Percentiles rank a stretch among this genome's conserved stretches.
phyloP scores from a whole-genome alignment of 1,140 invertebrate species.

The Mycetomoellerius zeteki region DNA sequence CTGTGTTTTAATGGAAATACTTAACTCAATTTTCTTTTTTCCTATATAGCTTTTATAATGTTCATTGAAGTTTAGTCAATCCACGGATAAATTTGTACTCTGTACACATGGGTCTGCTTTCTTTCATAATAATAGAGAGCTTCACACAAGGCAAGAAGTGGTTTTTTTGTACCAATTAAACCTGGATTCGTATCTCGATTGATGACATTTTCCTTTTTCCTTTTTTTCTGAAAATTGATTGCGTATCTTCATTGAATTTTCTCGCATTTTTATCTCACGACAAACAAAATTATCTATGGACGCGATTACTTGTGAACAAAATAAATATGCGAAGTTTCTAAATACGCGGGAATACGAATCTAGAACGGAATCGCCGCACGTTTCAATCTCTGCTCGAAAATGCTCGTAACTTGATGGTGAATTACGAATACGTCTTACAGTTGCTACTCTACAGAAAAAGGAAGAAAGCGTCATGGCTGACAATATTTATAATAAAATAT shows the following conservation, averaged over 20 bases:
- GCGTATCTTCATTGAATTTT: background rate
- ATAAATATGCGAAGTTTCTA: conserved; percentile 12
- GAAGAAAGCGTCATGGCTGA: background rate
- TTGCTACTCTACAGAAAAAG: background rate
- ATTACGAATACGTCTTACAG: background rate
- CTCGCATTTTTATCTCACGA: background rate
- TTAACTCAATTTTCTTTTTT: background rate
- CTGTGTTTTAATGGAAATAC: background rate
- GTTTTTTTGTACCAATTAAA: conserved; percentile 86
- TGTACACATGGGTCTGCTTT: conserved; percentile 58
- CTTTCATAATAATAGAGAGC: conserved; percentile 82
- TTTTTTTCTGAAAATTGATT: background rate
- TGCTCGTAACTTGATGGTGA: background rate
- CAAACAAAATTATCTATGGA: background rate
- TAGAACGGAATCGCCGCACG: conserved; percentile 8
- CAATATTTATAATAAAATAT: conserved; percentile 43
- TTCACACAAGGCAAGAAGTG: conserved; percentile 87
- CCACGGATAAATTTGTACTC: conserved; percentile 84
- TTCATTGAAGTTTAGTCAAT: conserved; percentile 68
- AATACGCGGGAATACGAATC: background rate
- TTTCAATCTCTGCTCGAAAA: background rate
- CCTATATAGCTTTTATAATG: conserved; percentile 18
- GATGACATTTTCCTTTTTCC: conserved; percentile 56
- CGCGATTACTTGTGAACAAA: background rate
- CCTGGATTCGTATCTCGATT: conserved; percentile 77